Percentiles rank a stretch among this genome's conserved stretches.
phyloP scores from a whole-genome alignment of 1,140 invertebrate genomes.

The Eurosta solidaginis region DNA sequence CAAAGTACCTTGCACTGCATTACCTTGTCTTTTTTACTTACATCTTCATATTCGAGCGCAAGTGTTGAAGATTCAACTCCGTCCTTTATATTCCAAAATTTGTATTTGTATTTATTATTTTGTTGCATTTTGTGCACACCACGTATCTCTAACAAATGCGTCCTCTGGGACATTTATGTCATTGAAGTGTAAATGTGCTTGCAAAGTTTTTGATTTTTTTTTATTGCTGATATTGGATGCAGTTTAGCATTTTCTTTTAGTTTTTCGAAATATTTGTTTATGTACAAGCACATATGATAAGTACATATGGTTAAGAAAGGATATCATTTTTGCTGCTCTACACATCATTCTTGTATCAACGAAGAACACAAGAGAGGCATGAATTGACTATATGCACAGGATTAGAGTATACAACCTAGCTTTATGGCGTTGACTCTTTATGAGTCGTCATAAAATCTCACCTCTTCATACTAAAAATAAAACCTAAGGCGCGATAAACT shows the following conservation, averaged over 20 bases:
- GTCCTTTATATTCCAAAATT: neutral
- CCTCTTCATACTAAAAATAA: too few relatives aligned
- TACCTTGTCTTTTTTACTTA: neutral
- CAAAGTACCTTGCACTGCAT: neutral
- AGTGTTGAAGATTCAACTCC: neutral
- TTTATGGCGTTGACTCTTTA: too few relatives aligned
- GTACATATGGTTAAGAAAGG: too few relatives aligned
- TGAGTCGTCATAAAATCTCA: too few relatives aligned
- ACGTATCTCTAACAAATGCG: conserved; percentile 19
- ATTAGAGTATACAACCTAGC: too few relatives aligned
- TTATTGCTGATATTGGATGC: neutral
- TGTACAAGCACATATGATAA: too few relatives aligned
- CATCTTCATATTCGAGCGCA: neutral
- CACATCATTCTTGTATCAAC: too few relatives aligned
- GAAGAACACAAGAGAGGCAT: too few relatives aligned
- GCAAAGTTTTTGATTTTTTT: neutral
- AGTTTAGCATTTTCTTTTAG: neutral
- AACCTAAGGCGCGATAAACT: too few relatives aligned
- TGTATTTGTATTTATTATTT: neutral
- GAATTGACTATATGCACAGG: too few relatives aligned
- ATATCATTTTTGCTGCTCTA: too few relatives aligned
- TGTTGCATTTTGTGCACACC: neutral
- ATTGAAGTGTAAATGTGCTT: conserved; percentile 9
- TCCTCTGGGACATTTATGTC: conserved; percentile 7
- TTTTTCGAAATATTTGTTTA: neutral